These are phyloP conservation scores for Moxostoma hubbsi DNA, from an alignment of 2,797 vertebrate genomes.

Conservation along the genomic window DNA sequence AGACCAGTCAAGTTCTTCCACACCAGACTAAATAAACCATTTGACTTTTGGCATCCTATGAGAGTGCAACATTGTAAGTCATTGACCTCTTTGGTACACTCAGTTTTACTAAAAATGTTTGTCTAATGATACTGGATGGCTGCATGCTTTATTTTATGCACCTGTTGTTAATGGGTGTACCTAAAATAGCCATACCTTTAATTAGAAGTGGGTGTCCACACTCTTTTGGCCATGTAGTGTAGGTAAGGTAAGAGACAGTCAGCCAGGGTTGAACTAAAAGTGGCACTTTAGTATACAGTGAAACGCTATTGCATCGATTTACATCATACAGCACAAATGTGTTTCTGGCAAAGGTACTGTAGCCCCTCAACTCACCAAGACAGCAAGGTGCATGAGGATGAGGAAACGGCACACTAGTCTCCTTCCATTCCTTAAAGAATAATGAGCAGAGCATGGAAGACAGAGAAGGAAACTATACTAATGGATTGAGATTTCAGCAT, in stretches of 20 bases:
- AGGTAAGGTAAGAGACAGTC: neutral
- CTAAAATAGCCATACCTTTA: too few species aligned
- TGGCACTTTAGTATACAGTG: neutral
- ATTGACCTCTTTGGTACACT: too few species aligned
- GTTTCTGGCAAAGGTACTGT: neutral
- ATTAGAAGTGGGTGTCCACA: too few species aligned
- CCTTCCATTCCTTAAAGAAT: constrained; percentile 30
- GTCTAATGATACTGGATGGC: too few species aligned
- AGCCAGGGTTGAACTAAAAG: neutral
- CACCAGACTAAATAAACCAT: too few species aligned
- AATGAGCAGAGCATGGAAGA: constrained; percentile 38
- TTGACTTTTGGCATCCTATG: too few species aligned
- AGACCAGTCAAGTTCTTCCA: too few species aligned
- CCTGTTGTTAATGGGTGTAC: too few species aligned
- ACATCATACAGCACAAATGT: constrained; percentile 46
- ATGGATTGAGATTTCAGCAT: constrained; percentile 33
- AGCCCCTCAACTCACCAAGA: neutral
- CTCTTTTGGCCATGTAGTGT: too few species aligned
- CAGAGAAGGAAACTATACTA: constrained; percentile 19
- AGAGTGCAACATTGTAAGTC: too few species aligned
- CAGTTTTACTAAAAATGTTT: too few species aligned
- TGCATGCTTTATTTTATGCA: too few species aligned
- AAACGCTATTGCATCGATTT: constrained; percentile 50
- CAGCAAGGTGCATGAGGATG: constrained; percentile 43
- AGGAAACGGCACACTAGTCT: constrained; percentile 28